Evolutionary conservation across 1,140 invertebrate species (phyloP).

Genomic region (Zophobas atratus): DNA sequence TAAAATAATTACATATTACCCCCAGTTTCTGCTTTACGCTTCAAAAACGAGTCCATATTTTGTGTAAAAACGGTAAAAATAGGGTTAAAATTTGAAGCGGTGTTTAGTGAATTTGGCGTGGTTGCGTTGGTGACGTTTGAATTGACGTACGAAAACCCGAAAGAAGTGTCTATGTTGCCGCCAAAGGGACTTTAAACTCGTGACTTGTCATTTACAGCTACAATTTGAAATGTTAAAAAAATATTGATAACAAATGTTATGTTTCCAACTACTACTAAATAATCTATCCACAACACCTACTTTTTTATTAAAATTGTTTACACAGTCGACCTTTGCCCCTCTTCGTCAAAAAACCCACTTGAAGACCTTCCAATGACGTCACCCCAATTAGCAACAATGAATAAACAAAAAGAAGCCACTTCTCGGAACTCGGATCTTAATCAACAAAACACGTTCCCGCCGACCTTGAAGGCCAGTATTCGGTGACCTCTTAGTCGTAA

Average conservation of each 20-base stretch:
- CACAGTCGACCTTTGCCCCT: too few relatives aligned
- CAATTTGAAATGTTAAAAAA: too few relatives aligned
- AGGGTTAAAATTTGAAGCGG: conserved; percentile 21
- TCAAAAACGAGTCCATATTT: conserved; percentile 24
- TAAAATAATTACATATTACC: not conserved
- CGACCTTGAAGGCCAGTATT: not conserved
- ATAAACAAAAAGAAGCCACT: not conserved
- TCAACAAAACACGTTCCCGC: not conserved
- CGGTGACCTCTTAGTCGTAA: not conserved
- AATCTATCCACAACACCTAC: too few relatives aligned
- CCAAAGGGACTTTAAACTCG: too few relatives aligned
- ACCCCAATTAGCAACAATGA: not conserved
- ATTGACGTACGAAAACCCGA: not conserved
- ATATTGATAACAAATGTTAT: too few relatives aligned
- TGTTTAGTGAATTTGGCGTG: not conserved
- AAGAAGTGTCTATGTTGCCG: not conserved
- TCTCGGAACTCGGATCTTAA: not conserved
- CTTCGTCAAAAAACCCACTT: not conserved
- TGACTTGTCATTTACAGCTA: too few relatives aligned
- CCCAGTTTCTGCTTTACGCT: conserved; percentile 7
- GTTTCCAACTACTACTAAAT: too few relatives aligned
- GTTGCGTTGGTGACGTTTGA: not conserved
- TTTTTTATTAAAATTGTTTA: too few relatives aligned
- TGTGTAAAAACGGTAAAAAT: not conserved
- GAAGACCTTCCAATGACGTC: not conserved